phyloP scores from a whole-genome alignment of 2,888 invertebrate genomes.

The Amphipyra tragopoginis region DNA sequence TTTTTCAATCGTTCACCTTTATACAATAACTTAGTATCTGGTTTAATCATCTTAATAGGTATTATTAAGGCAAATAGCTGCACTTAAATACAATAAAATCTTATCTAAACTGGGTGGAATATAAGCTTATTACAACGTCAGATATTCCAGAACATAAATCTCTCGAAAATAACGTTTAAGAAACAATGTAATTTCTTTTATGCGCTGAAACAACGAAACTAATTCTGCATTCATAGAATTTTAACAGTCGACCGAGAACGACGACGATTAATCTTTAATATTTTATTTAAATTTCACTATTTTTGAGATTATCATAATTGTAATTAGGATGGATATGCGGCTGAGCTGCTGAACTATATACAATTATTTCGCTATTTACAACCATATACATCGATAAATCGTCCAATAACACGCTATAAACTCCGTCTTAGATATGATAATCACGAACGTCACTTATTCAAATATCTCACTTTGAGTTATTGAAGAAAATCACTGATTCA shows the following conservation, averaged over 20 bases:
- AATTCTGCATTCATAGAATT: conserved; percentile 32
- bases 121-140: conserved; percentile 27
- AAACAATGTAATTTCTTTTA: conserved; percentile 37
- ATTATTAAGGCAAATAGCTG: conserved; percentile 40
- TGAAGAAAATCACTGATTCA: conserved; percentile 43
- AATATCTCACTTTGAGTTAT: conserved; percentile 46
- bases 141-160: conserved; percentile 44
- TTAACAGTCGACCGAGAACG: conserved; percentile 60
- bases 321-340: conserved; percentile 87
- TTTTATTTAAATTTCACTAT: conserved; percentile 65
- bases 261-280: conserved; percentile 57
- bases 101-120: conserved; percentile 18
- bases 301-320: conserved; percentile 71
- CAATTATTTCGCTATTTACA: conserved; percentile 77
- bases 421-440: conserved; percentile 66
- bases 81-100: conserved; percentile 38
- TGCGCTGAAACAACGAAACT: conserved; percentile 23
- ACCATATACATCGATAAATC: conserved; percentile 71
- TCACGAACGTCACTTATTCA: conserved; percentile 55
- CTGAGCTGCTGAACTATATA: conserved; percentile 78
- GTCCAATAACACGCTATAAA: conserved; percentile 62
- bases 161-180: conserved; percentile 24
- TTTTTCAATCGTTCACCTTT: conserved; percentile 39
- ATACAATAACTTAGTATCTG: conserved; percentile 29
- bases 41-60: conserved; percentile 37